These are phyloP conservation scores for Bruchidius siliquastri DNA, from an alignment of 2,888 invertebrate genomes.

Conservation along the genomic window DNA sequence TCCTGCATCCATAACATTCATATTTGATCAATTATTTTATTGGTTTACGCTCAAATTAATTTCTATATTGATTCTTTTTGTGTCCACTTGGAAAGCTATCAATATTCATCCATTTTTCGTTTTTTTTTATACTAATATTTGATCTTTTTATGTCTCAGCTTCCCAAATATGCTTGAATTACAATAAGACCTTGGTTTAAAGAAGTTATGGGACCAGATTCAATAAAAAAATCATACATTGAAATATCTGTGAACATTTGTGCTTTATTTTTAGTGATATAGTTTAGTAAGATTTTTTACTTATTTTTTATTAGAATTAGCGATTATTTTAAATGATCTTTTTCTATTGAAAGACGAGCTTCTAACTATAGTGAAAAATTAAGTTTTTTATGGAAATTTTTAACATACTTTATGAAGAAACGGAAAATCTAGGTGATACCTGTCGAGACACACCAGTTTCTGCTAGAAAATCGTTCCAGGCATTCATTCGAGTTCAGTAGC, in stretches of 20 bases:
- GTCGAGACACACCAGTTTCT: neutral
- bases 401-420: neutral
- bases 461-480: too few species aligned
- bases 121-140: slow-evolving; percentile 1
- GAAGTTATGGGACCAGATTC: neutral
- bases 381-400: neutral
- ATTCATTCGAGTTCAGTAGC: too few species aligned
- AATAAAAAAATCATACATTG: slow-evolving; percentile 1
- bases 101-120: neutral
- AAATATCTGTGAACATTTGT: slow-evolving; percentile 20
- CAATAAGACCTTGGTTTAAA: slow-evolving; percentile 20
- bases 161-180: slow-evolving; percentile 44
- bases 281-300: slow-evolving; percentile 13
- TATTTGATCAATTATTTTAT: too few species aligned
- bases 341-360: neutral
- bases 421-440: neutral
- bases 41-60: too few species aligned
- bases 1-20: too few species aligned
- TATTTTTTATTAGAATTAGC: slow-evolving; percentile 3
- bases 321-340: slow-evolving; percentile 1
- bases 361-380: neutral
- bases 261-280: slow-evolving; percentile 22
- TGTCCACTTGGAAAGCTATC: neutral
- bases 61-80: neutral
- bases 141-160: slow-evolving; percentile 31